Evolutionary conservation across 2,797 vertebrate genomes (phyloP).

Genomic region (Percopsis omiscomaycus): DNA sequence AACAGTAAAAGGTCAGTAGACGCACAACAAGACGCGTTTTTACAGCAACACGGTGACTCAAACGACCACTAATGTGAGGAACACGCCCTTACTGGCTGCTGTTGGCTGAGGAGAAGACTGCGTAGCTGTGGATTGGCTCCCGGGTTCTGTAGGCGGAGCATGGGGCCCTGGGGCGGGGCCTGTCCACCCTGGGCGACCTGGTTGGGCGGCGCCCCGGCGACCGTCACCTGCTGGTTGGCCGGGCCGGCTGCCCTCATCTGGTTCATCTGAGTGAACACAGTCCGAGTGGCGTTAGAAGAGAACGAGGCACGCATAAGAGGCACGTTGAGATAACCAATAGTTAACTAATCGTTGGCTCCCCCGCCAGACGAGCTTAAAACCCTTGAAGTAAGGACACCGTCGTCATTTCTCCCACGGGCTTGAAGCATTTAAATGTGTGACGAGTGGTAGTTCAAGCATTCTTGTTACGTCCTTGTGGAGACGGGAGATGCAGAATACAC

Average conservation of each 20-base stretch:
- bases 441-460: background rate
- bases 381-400: too few species aligned
- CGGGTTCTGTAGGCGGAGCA: slow-evolving; percentile 88
- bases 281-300: slow-evolving; percentile 11
- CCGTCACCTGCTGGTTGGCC: slow-evolving; percentile 72
- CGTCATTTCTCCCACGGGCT: too few species aligned
- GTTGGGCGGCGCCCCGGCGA: slow-evolving; percentile 77
- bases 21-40: background rate
- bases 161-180: slow-evolving; percentile 75
- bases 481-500: too few species aligned
- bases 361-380: too few species aligned
- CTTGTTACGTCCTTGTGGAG: background rate
- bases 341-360: too few species aligned
- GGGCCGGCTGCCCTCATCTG: slow-evolving; percentile 77
- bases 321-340: too few species aligned
- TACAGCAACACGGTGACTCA: background rate
- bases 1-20: background rate
- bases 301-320: background rate
- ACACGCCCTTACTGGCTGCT: slow-evolving; percentile 82
- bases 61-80: background rate
- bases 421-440: too few species aligned
- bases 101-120: slow-evolving; percentile 90
- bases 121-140: slow-evolving; percentile 92
- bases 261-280: slow-evolving; percentile 64
- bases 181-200: slow-evolving; percentile 77